phyloP scores from a whole-genome alignment of 2,113 vertebrate species.

The Cyrtonyx montezumae region DNA sequence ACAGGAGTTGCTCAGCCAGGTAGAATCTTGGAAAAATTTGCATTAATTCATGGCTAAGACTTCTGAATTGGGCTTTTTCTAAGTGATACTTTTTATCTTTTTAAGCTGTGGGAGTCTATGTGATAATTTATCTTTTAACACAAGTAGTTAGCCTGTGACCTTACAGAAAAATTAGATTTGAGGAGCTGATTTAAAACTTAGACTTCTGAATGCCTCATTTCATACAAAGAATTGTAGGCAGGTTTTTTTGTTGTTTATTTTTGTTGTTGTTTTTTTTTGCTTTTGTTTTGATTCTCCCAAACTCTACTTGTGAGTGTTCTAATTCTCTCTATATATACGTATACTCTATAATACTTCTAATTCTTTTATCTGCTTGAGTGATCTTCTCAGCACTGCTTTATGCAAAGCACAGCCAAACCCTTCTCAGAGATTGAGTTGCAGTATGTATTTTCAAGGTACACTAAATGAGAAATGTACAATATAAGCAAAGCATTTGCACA shows the following conservation, averaged over 20 bases:
- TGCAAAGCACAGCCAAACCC: slow-evolving; percentile 10
- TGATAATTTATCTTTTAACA: neutral
- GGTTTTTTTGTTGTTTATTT: neutral
- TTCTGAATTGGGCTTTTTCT: neutral
- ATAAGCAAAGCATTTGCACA: slow-evolving; percentile 67
- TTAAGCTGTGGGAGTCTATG: neutral
- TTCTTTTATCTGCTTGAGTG: neutral
- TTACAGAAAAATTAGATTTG: slow-evolving; percentile 32
- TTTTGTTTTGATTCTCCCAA: neutral
- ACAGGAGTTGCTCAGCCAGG: neutral
- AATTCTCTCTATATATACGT: neutral
- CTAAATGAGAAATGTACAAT: slow-evolving; percentile 72
- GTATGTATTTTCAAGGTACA: slow-evolving; percentile 58
- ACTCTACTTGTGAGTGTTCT: neutral
- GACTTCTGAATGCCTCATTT: slow-evolving; percentile 13
- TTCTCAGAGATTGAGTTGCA: slow-evolving; percentile 24
- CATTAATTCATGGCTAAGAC: neutral
- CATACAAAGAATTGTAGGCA: neutral
- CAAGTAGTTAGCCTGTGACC: slow-evolving; percentile 18
- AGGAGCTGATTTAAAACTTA: slow-evolving; percentile 22
- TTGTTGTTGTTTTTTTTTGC: neutral
- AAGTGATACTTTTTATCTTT: neutral
- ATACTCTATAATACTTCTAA: neutral
- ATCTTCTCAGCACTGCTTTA: neutral
- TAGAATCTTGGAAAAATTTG: slow-evolving; percentile 1